Evolutionary conservation across 2,797 vertebrate genomes (phyloP).

Genomic region (Distichodus sexfasciatus): DNA sequence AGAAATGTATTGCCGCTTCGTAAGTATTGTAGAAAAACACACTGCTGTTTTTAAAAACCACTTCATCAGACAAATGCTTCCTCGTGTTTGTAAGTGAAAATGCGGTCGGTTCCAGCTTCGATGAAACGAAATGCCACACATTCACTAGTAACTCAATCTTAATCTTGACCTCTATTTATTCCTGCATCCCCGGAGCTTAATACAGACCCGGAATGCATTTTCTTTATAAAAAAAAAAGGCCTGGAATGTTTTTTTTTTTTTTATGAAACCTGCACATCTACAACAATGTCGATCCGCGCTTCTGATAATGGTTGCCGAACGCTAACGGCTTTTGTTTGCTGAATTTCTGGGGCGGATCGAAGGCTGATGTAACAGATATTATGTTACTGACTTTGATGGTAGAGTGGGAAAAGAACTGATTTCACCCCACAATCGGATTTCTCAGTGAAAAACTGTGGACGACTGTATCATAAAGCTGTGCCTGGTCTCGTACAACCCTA

Average conservation of each 20-base stretch:
- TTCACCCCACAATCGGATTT: no score
- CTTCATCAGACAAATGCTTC: no score
- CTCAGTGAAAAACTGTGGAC: no score
- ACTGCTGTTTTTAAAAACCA: no score
- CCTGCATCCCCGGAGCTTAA: conserved; percentile 44
- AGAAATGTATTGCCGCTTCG: no score
- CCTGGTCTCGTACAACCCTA: conserved; percentile 60
- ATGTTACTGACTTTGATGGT: conserved; percentile 46
- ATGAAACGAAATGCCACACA: conserved; percentile 50
- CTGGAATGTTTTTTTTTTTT: conserved; percentile 18
- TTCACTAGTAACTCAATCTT: conserved; percentile 59
- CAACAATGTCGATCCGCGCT: conserved; percentile 26
- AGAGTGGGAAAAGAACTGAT: conserved; percentile 35
- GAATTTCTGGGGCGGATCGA: conserved; percentile 36
- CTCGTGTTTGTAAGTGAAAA: not conserved
- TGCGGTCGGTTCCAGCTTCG: not conserved
- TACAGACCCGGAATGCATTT: conserved; percentile 45
- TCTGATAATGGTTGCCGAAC: conserved; percentile 51
- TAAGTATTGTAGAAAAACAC: no score
- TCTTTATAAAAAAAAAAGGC: no score
- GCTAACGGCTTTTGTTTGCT: conserved; percentile 25
- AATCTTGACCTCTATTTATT: conserved; percentile 53
- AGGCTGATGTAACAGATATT: conserved; percentile 42
- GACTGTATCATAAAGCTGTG: conserved; percentile 70
- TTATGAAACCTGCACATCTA: conserved; percentile 24